These are phyloP conservation scores for Pharmacophagus antenor DNA, from an alignment of 2,888 invertebrate genomes.

Conservation along the genomic window DNA sequence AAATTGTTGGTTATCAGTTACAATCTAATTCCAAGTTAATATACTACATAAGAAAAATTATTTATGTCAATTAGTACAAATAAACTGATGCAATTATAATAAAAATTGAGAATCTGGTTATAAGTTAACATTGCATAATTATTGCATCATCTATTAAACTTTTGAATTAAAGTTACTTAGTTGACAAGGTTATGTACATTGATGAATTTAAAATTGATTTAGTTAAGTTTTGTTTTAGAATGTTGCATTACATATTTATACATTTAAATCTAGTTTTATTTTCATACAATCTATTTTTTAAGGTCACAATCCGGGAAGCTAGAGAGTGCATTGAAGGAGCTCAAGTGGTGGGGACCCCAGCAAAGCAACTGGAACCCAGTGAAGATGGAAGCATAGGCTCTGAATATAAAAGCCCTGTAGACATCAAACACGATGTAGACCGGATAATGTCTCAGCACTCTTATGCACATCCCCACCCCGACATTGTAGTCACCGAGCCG, in stretches of 20 bases:
- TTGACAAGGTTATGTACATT: not conserved
- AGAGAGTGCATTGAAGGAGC: slow-evolving; percentile 74
- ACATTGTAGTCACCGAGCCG: slow-evolving; percentile 39
- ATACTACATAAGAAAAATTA: too few species aligned
- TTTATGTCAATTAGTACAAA: too few species aligned
- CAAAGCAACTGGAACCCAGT: slow-evolving; percentile 92
- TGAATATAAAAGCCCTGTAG: slow-evolving; percentile 23
- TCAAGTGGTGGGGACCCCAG: slow-evolving; percentile 93
- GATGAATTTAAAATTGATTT: slow-evolving; percentile 1
- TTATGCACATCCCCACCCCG: slow-evolving; percentile 75
- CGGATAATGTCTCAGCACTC: slow-evolving; percentile 76
- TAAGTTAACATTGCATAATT: not conserved
- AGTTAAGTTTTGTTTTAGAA: not conserved
- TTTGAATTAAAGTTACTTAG: not conserved
- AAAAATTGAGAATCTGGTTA: not conserved
- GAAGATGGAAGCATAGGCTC: slow-evolving; percentile 74
- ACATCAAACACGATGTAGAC: slow-evolving; percentile 67
- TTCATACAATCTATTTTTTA: slow-evolving; percentile 37
- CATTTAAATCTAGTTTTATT: not conserved
- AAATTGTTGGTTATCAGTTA: too few species aligned
- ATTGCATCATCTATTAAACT: slow-evolving; percentile 12
- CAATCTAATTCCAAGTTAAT: too few species aligned
- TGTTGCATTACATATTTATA: not conserved
- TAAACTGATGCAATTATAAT: slow-evolving; percentile 14
- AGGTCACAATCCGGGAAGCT: slow-evolving; percentile 65